Percentiles rank a stretch among this genome's conserved stretches.
Conservation (phyloP, 2,113 vertebrate species). For the Grallaria varia region DNA sequence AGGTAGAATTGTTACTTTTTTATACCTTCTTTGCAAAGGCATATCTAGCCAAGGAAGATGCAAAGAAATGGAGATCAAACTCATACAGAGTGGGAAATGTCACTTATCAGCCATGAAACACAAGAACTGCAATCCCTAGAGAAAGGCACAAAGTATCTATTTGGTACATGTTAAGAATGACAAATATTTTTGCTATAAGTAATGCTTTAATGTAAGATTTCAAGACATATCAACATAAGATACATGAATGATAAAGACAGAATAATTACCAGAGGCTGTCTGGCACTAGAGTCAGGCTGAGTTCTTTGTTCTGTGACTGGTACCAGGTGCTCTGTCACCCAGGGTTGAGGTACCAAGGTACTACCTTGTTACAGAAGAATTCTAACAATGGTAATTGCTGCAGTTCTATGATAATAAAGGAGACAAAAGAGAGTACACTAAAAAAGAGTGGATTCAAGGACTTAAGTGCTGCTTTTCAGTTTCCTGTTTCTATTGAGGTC, state of each 20-base stretch:
- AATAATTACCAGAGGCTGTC: background rate
- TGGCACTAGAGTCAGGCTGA: background rate
- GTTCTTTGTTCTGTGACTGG: background rate
- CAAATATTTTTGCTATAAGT: background rate
- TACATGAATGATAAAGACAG: background rate
- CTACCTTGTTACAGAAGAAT: background rate
- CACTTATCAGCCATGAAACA: background rate
- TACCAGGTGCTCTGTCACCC: background rate
- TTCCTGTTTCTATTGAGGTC: background rate
- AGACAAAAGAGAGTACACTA: background rate
- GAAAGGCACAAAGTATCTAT: background rate
- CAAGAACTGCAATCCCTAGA: background rate
- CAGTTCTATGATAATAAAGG: background rate
- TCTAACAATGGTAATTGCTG: background rate
- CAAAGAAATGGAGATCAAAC: background rate
- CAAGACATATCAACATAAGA: background rate
- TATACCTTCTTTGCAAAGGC: background rate
- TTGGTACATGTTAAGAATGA: background rate
- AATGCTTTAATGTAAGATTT: background rate
- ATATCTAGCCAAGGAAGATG: background rate
- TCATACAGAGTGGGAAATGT: background rate
- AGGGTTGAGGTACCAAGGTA: background rate
- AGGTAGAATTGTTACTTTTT: background rate
- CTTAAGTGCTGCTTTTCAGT: background rate
- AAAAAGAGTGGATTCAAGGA: slow-evolving; percentile 12